These are phyloP conservation scores for Phenganax stokvisi DNA, from an alignment of 92 coral and sea anemone species.

Conservation along the genomic window DNA sequence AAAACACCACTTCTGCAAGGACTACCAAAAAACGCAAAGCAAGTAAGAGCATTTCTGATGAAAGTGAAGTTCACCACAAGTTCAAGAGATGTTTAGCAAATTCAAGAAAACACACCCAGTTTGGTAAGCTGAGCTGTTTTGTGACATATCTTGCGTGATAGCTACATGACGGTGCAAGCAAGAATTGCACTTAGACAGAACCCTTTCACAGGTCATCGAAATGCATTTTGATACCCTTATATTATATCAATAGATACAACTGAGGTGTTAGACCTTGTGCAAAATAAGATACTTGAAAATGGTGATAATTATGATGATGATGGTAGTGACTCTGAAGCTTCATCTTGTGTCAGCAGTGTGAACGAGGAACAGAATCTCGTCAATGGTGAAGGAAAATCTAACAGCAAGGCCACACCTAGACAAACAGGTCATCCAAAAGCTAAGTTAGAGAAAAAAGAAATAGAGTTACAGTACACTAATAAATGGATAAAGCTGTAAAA, in stretches of 20 bases:
- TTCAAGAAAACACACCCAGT: conserved; percentile 6
- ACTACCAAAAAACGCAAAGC: conserved; percentile 72
- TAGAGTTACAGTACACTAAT: too few relatives aligned
- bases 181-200: not conserved
- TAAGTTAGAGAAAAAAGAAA: too few relatives aligned
- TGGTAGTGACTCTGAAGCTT: conserved; percentile 23
- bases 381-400: not conserved
- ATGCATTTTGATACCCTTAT: not conserved
- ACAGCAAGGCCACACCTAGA: not conserved
- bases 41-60: conserved; percentile 81
- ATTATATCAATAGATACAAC: not conserved
- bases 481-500: too few relatives aligned
- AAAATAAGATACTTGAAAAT: not conserved
- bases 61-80: conserved; percentile 51
- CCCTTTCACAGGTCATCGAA: not conserved
- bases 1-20: not conserved
- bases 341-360: conserved; percentile 1
- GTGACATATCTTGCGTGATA: not conserved
- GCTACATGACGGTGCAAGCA: not conserved
- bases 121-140: conserved; percentile 4
- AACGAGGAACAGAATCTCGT: not conserved
- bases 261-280: not conserved
- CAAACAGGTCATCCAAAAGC: not conserved
- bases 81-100: conserved; percentile 15
- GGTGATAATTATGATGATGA: conserved; percentile 14